Base-by-base conservation (phyloP, 2,888 invertebrate species). In the Leucophora obtusa region DNA sequence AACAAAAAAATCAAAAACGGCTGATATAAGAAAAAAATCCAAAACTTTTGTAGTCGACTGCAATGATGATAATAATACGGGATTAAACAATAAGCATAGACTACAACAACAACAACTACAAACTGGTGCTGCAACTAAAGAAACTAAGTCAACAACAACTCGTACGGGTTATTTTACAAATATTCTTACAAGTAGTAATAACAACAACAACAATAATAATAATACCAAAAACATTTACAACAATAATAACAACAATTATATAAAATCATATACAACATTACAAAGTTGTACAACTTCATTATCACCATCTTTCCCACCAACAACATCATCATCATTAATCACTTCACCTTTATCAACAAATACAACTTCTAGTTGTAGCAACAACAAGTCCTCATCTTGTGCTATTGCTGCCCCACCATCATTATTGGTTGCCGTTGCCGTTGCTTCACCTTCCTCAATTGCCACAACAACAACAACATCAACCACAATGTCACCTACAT, bases 401-500 rank as follows among this genome's bases (percentile, higher is more conserved):
- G 43, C 74, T 50, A 69, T 77, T 28, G 70, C 77, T 35, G 76
- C 77, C 56, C 77, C 81, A 51, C 62, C 73, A 24, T 66, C 78
- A 15, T 53, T 79, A 69, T 21, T 78, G 47, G 75, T 79, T 68
- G 84, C 78, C 18, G 81, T 80, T 69, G 80, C 76, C 53, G 80
- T 77, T 66, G 77, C 73, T 69, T 70, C 70, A 58, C 70, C 81
- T 35, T 70, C 74, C 17, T 50, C 58, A 17, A 75, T 78, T 60
- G 83, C 78, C 43, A 75, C 79, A 56, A 82, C 80, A 56, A 83
- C 83, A 76, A 10, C 63, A 62, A 63, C 76, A 38, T 60, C 70
- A 33, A 43, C 71, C 68, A 24, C 80, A 83, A 88, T 88, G 88
- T 88, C 88, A 84, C 88, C 88, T 83, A 88, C 88, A 79, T 87